Conservation (phyloP, 1,140 invertebrate genomes). For the Chironomus striatipennis region DNA sequence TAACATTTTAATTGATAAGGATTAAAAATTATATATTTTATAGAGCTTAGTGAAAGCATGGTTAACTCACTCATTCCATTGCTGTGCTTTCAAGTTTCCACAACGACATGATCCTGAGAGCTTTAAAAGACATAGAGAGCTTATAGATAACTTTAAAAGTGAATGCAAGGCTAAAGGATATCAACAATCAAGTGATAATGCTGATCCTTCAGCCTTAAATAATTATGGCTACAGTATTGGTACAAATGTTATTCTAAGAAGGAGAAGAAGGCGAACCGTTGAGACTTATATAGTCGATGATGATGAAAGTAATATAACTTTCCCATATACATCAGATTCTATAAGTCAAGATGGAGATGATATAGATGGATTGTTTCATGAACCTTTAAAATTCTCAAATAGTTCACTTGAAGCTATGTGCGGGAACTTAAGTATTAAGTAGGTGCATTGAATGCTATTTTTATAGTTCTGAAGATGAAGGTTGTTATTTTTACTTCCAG, state of each 20-base stretch:
- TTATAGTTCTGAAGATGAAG: slow-evolving; percentile 29
- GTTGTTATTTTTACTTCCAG: slow-evolving; percentile 20
- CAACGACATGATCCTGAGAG: slow-evolving; percentile 61
- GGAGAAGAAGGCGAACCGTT: too few relatives aligned
- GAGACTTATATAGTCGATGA: not conserved
- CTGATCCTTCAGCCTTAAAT: too few relatives aligned
- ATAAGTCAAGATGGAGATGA: not conserved
- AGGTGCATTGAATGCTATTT: slow-evolving; percentile 10
- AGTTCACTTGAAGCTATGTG: slow-evolving; percentile 39
- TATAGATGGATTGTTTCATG: slow-evolving; percentile 21
- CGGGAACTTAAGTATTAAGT: slow-evolving; percentile 49
- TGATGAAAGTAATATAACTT: not conserved
- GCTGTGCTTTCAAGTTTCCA: slow-evolving; percentile 80
- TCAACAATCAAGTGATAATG: too few relatives aligned
- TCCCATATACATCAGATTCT: too few relatives aligned
- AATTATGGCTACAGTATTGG: too few relatives aligned
- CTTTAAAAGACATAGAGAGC: slow-evolving; percentile 48
- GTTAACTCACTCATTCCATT: slow-evolving; percentile 80
- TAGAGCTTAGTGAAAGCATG: slow-evolving; percentile 47
- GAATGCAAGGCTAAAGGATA: slow-evolving; percentile 9
- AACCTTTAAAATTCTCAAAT: slow-evolving; percentile 29
- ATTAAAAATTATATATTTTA: slow-evolving; percentile 28
- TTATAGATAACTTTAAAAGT: slow-evolving; percentile 42
- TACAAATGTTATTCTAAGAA: too few relatives aligned
- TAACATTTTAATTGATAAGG: too few relatives aligned